Conservation (phyloP, 2,888 invertebrate genomes). For the Acrobasis repandana region DNA sequence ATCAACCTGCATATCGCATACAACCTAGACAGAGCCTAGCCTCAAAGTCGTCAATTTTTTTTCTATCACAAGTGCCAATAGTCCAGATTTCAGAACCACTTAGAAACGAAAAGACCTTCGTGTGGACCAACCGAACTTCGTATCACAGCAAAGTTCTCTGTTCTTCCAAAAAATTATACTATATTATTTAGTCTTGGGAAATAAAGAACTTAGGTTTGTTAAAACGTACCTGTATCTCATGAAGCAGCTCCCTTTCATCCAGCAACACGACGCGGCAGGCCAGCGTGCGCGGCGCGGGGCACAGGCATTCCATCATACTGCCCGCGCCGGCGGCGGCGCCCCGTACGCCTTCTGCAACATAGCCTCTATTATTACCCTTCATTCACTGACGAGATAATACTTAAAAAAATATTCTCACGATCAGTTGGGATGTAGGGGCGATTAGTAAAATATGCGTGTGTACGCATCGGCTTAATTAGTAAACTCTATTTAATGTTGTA, state of each 20-base stretch:
- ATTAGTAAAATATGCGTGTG: not conserved
- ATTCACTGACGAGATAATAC: not conserved
- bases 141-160: too few species aligned
- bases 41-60: too few species aligned
- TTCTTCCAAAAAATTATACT: too few species aligned
- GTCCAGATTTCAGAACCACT: too few species aligned
- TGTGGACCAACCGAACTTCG: too few species aligned
- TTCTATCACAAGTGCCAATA: too few species aligned
- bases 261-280: constrained; percentile 93
- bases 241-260: constrained; percentile 94
- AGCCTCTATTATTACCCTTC: constrained; percentile 13
- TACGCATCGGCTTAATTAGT: not conserved
- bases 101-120: too few species aligned
- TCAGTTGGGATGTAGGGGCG: not conserved
- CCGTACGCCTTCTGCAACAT: constrained; percentile 35
- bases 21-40: too few species aligned
- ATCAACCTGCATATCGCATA: too few species aligned
- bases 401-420: constrained; percentile 10
- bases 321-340: constrained; percentile 48
- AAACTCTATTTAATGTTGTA: not conserved
- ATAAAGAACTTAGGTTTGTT: too few species aligned
- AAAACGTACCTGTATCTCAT: constrained; percentile 89
- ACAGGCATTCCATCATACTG: constrained; percentile 80
- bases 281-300: constrained; percentile 84
- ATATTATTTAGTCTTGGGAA: too few species aligned